Evolutionary conservation across 1,140 invertebrate genomes (phyloP), one percentile per base, ranked within the genome.

Genomic region (Antheraea mylitta): DNA sequence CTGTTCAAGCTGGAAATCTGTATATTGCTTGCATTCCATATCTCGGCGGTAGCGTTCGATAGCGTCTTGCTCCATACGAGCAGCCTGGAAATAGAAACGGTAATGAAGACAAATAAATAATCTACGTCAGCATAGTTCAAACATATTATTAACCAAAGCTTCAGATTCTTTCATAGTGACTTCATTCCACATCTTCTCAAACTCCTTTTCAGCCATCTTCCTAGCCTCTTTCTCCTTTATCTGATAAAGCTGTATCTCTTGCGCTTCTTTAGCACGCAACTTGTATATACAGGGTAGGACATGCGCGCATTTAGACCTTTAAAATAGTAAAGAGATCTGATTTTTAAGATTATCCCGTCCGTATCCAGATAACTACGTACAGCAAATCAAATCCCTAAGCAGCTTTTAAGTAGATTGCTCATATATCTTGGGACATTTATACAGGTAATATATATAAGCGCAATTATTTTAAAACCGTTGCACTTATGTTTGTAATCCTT

Each of bases 171-270:
- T 89, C 85, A 91, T 85, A 0, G 81, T 75, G 10, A 86, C 81
- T 45, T 84, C 86, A 18, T 90, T 67, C 87, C 89, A 91, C 89
- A 91, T 90, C 58, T 82, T 86, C 37, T 91, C 87, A 1, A 89
- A 78, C 64, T 91, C 89, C 0, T 66, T 79, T 62, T 90, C 85
- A 0, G 87, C 82, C 79, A 82, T 74, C 48, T 81, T 82, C 7
- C 79, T 68, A 0, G 86, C 79, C 61, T 83, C 67, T 30, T 88
- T 90, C 76, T 91, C 89, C 45, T 69, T 81, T 8, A 91, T 90
- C 66, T 91, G 89, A 66, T 89, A 89, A 59, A 86, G 72, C 48
- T 89, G 83, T 4, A 86, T 79, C 42, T 90, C 77, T 66, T 84
- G 66, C 0, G 82, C 78, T 64, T 90, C 85, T 63, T 83, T 87